Percentiles rank a stretch among this genome's conserved stretches.
These are phyloP conservation scores for Plecotus auritus DNA, from an alignment of 2,113 vertebrate genomes.

Conservation along the genomic window DNA sequence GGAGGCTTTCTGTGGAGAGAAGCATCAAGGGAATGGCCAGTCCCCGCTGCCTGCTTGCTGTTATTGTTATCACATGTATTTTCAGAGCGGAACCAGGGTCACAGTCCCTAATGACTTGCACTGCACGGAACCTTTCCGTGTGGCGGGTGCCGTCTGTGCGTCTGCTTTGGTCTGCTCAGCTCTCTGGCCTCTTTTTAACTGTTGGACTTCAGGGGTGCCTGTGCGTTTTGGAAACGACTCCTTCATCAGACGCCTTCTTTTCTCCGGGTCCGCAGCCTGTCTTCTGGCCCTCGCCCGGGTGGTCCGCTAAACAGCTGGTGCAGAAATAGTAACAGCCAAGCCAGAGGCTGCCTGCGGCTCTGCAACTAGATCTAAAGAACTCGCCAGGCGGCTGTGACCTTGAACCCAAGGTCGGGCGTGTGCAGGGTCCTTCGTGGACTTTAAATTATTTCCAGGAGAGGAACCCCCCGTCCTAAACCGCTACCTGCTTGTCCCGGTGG, in stretches of 20 bases:
- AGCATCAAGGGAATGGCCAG: not conserved
- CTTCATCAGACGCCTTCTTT: too few relatives aligned
- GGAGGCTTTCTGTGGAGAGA: not conserved
- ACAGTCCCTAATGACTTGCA: rapidly evolving
- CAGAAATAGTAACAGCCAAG: not conserved
- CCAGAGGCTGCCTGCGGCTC: rapidly evolving
- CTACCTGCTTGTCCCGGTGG: not conserved
- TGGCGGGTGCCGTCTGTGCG: rapidly evolving
- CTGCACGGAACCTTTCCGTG: rapidly evolving
- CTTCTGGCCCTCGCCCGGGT: not conserved
- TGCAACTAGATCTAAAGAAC: too few relatives aligned
- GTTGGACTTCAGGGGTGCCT: not conserved
- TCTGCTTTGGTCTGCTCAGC: not conserved
- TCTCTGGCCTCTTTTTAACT: not conserved
- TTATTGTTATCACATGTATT: too few relatives aligned
- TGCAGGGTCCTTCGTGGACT: not conserved
- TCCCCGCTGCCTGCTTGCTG: not conserved
- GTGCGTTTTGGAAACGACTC: too few relatives aligned
- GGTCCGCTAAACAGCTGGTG: too few relatives aligned
- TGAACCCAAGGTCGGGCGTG: not conserved
- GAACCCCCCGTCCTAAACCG: too few relatives aligned
- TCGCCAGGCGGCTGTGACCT: rapidly evolving
- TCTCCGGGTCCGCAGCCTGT: rapidly evolving
- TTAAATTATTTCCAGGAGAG: not conserved
- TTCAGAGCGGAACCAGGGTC: not conserved